Evolutionary conservation across 1,140 invertebrate species (phyloP).

Genomic region (Cydia pomonella): DNA sequence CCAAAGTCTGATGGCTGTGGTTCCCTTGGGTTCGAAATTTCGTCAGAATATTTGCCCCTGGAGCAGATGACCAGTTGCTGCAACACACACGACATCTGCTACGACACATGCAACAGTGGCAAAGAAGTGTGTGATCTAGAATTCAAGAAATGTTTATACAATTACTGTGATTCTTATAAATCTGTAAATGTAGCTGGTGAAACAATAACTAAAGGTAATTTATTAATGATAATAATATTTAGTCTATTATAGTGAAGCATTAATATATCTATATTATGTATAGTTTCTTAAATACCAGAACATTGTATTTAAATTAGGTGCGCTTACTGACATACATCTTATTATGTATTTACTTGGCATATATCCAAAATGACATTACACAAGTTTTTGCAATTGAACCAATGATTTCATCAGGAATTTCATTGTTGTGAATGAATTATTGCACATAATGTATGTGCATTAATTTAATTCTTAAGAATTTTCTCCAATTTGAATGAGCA

Average conservation of each 20-base stretch:
- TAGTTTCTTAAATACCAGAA: not conserved
- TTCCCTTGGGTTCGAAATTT: conserved; percentile 87
- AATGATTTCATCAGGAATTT: not conserved
- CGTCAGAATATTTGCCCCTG: conserved; percentile 87
- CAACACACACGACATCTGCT: conserved; percentile 92
- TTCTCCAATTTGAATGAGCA: too few species aligned
- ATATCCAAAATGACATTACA: not conserved
- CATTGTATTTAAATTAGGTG: not conserved
- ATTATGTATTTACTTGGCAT: conserved; percentile 1
- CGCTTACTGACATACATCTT: not conserved
- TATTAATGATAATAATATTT: conserved; percentile 6
- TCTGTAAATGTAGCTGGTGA: conserved; percentile 82
- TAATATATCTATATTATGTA: not conserved
- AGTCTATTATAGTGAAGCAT: not conserved
- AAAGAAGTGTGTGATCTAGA: conserved; percentile 93
- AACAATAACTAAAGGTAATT: conserved; percentile 83
- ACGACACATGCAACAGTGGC: conserved; percentile 92
- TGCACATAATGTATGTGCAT: conserved; percentile 13
- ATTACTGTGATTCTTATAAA: conserved; percentile 88
- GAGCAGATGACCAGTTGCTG: conserved; percentile 92
- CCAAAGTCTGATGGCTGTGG: conserved; percentile 91
- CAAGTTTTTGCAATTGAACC: not conserved
- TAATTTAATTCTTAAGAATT: too few species aligned
- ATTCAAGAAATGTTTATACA: conserved; percentile 92
- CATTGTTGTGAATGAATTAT: not conserved